Percentiles rank a stretch among this genome's conserved stretches.
phyloP scores from a whole-genome alignment of 35 echinoderm and acorn worm species.

The Strongylocentrotus purpuratus region DNA sequence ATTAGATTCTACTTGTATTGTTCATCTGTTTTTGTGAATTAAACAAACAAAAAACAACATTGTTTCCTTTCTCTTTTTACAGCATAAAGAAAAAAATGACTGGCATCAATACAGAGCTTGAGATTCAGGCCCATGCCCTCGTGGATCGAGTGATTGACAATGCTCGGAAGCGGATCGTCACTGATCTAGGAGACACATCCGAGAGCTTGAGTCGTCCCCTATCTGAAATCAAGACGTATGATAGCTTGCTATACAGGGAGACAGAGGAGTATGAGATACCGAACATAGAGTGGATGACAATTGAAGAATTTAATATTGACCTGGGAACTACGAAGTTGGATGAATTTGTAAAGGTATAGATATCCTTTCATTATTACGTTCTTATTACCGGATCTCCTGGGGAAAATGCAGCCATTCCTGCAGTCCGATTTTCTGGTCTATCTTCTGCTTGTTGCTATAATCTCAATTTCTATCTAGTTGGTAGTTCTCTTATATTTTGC shows the following conservation, averaged over 20 bases:
- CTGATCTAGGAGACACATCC: constrained; percentile 59
- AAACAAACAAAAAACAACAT: too few relatives aligned
- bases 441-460: too few relatives aligned
- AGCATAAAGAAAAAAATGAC: not conserved
- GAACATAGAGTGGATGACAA: constrained; percentile 88
- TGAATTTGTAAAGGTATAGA: constrained; percentile 92
- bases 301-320: constrained; percentile 84
- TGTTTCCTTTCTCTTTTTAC: not conserved
- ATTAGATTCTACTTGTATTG: too few relatives aligned
- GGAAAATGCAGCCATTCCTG: too few relatives aligned
- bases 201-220: constrained; percentile 67
- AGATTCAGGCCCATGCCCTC: constrained; percentile 79
- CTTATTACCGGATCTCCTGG: too few relatives aligned
- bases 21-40: too few relatives aligned
- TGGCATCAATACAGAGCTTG: constrained; percentile 51
- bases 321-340: constrained; percentile 83
- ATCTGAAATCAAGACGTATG: constrained; percentile 81
- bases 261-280: constrained; percentile 79
- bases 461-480: too few relatives aligned
- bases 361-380: too few relatives aligned
- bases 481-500: too few relatives aligned
- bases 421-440: too few relatives aligned
- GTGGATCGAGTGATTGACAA: constrained; percentile 94
- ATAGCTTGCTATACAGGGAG: constrained; percentile 78
- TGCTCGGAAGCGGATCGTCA: constrained; percentile 76